Conservation (phyloP, 1,140 invertebrate genomes). For the Dinoponera quadriceps region DNA sequence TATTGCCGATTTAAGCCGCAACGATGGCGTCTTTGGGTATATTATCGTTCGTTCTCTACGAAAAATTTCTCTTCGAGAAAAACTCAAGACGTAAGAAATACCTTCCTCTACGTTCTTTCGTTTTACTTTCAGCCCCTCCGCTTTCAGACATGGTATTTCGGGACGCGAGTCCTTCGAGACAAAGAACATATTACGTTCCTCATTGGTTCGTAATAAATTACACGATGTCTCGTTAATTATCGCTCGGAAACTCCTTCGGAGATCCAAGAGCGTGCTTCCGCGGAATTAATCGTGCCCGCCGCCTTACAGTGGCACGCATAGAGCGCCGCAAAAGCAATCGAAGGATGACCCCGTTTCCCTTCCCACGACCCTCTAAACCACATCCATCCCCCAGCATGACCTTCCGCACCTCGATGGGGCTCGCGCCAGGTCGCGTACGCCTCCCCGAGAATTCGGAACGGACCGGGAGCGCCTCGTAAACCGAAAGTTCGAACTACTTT, state of each 20-base stretch:
- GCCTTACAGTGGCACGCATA: slow-evolving; percentile 37
- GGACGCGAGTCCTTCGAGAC: not conserved
- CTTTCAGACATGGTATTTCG: not conserved
- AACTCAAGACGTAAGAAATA: no score
- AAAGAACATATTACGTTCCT: not conserved
- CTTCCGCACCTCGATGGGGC: slow-evolving; percentile 51
- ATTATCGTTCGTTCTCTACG: not conserved
- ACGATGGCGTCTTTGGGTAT: not conserved
- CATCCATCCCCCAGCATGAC: slow-evolving; percentile 58
- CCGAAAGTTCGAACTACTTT: slow-evolving; percentile 47
- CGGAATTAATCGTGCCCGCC: slow-evolving; percentile 15
- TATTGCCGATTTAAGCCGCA: no score
- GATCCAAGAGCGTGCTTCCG: slow-evolving; percentile 30
- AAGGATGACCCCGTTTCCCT: slow-evolving; percentile 74
- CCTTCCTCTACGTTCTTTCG: no score
- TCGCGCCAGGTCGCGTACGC: slow-evolving; percentile 70
- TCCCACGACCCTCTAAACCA: slow-evolving; percentile 73
- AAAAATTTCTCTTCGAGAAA: no score
- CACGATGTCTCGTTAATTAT: slow-evolving; percentile 49
- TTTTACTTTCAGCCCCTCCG: no score
- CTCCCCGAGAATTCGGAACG: slow-evolving; percentile 54
- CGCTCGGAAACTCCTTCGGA: not conserved
- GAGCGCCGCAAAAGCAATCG: slow-evolving; percentile 45
- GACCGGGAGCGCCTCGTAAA: slow-evolving; percentile 22
- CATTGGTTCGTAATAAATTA: slow-evolving; percentile 62